Evolutionary conservation across 1,140 invertebrate genomes (phyloP).

Genomic region (Charaxes varanes): DNA sequence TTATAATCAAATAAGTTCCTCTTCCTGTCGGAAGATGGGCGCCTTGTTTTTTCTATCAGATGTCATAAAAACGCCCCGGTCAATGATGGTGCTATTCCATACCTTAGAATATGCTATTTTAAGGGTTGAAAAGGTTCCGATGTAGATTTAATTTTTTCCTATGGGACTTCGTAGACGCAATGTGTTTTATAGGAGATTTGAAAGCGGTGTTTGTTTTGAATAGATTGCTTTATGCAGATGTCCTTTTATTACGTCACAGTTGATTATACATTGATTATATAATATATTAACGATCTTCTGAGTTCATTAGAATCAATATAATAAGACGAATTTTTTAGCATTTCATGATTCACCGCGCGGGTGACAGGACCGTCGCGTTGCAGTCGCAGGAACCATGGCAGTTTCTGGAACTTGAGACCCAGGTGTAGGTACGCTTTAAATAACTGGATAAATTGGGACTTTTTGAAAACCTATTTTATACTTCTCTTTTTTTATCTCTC

Average conservation of each 20-base stretch:
- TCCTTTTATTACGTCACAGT: conserved; percentile 23
- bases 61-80: conserved; percentile 15
- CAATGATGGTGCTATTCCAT: conserved; percentile 11
- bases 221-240: conserved; percentile 54
- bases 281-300: too few species aligned
- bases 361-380: too few species aligned
- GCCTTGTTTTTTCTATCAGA: conserved; percentile 40
- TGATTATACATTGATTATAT: neutral
- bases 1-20: conserved; percentile 71
- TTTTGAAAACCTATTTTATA: too few species aligned
- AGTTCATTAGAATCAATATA: too few species aligned
- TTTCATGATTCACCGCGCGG: too few species aligned
- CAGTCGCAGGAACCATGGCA: too few species aligned
- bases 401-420: too few species aligned
- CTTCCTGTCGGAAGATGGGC: conserved; percentile 65
- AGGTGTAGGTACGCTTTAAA: too few species aligned
- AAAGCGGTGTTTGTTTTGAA: conserved; percentile 30
- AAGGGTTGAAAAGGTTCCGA: conserved; percentile 17
- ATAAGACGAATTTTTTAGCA: too few species aligned
- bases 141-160: conserved; percentile 3
- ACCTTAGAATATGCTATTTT: conserved; percentile 16
- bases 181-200: conserved; percentile 44
- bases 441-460: too few species aligned
- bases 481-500: too few species aligned
- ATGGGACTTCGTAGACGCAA: conserved; percentile 33